Base-by-base conservation (phyloP, 2,113 vertebrate genomes). In the Arothron firmamentum region DNA sequence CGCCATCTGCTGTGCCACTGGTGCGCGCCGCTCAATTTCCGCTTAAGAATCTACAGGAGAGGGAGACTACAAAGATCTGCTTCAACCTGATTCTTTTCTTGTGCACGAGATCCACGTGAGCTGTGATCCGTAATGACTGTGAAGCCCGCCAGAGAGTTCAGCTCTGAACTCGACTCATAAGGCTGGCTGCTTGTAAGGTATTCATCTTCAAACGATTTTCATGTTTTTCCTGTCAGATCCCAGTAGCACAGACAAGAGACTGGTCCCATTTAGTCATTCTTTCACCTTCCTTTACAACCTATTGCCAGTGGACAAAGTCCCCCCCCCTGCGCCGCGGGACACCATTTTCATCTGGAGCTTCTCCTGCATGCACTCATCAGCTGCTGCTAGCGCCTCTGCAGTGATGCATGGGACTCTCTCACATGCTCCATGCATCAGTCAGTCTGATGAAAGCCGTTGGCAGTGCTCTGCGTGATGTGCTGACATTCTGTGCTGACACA, bases 1-100 rank as follows among this genome's bases (percentile, higher is more conserved):
- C 42, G 68, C 83, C 80, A 85, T 87, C 83, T 86, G 86, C 58
- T 42, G 56, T 56, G 58, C 8, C 51, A 4, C 69, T 23, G 34
- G 34, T 38, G 34, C 34, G 21, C 48, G 59, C 59, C 34, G 64
- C 50, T 48, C 69, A 51, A 2, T 48, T 63, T 63, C 41, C 60
- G 11, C 56, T 73, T 23, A 47, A 48, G 48, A 64, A 43, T 53
- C 43, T 49, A 66, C 59, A 52, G 46, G 49, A 58, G 34, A 53
- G 38, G 16, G 14, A 23, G 58, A 10, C 28, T 5, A 56, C 16
- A 38, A 38, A 12, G 34, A 38, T 38, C 34, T 9, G 34, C 34
- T 38, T 12, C 34, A 38, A 25, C 42, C 18, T 18, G n/a, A 59
- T 55, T 67, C 61, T 21, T 65, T 62, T 28, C 42, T 38, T 64